Percentiles rank a stretch among this genome's conserved stretches.
These are phyloP conservation scores for Atta colombica DNA, from an alignment of 1,140 invertebrate species.

Conservation along the genomic window DNA sequence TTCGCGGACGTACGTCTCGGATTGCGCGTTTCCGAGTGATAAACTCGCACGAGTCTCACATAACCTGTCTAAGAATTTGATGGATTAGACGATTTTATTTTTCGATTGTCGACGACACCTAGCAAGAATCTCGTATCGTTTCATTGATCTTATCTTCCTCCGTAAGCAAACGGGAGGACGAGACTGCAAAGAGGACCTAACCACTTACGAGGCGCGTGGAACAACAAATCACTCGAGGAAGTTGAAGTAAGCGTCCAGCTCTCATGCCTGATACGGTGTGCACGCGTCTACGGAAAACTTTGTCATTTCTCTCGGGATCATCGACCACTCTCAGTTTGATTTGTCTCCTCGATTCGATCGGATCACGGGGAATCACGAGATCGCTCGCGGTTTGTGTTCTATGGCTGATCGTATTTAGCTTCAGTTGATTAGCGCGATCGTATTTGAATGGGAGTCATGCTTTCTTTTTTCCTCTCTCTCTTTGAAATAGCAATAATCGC, in stretches of 20 bases:
- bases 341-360: neutral
- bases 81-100: neutral
- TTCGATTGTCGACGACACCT: neutral
- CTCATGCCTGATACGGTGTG: slow-evolving; percentile 1
- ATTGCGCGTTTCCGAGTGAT: neutral
- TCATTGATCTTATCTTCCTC: neutral
- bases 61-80: slow-evolving; percentile 61
- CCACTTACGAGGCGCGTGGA: slow-evolving; percentile 43
- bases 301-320: slow-evolving; percentile 23
- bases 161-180: neutral
- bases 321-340: neutral
- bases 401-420: slow-evolving; percentile 11
- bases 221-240: slow-evolving; percentile 6
- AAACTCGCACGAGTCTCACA: slow-evolving; percentile 48
- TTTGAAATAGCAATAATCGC: slow-evolving; percentile 26
- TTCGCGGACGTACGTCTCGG: slow-evolving; percentile 7
- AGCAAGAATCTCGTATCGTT: neutral
- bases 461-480: neutral
- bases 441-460: neutral
- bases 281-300: neutral
- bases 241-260: neutral
- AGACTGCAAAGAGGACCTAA: neutral
- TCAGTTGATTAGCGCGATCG: slow-evolving; percentile 60
- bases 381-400: neutral
- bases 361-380: slow-evolving; percentile 24